Base-by-base conservation (phyloP, 2,888 invertebrate species). In the Phasia obesa region DNA sequence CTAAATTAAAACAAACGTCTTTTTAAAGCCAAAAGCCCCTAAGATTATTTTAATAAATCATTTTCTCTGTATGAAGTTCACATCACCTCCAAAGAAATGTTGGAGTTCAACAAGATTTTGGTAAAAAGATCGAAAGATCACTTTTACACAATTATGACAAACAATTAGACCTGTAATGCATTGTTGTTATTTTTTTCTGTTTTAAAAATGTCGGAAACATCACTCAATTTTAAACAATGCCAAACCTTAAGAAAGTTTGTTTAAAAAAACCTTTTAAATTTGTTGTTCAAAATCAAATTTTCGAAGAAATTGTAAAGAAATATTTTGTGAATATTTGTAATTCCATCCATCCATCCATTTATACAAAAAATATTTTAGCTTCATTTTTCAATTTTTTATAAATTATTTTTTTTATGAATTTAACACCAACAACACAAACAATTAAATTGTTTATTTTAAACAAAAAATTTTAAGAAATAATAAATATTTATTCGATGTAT, bases 181-280 rank as follows among this genome's bases (percentile, higher is more conserved):
- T 51, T 67, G n/a, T 9, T 25, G n/a, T 64, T n/a, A 11, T 31
- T 21, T 64, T 19, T 55, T 42, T 35, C 11, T 47, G 21, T 57
- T 25, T 11, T 42, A 57, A 25, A 62, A 27, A 57, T 19, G 55
- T 51, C 75, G 75, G 64, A 81, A 75, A 81, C 55, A 59, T 75
- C 64, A 70, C 13, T 49, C 64, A 57, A 75, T 55, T 55, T 44
- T 25, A 23, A 23, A 71, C 38, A 59, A 49, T 59, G 23, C 47
- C 21, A 47, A 35, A 1, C 35, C 35, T 35, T 35, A 31, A 31
- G 31, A 31, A 9, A 9, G 9, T 35, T 11, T n/a, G n/a, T n/a
- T n/a, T n/a, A n/a, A n/a, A 35, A 11, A 35, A 11, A 35, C 35
- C 9, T 11, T 35, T 35, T 1, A 9, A 35, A 9, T 11, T 11